Conservation (phyloP, 2,797 vertebrate genomes). For the Orientallactaga sibirica region DNA sequence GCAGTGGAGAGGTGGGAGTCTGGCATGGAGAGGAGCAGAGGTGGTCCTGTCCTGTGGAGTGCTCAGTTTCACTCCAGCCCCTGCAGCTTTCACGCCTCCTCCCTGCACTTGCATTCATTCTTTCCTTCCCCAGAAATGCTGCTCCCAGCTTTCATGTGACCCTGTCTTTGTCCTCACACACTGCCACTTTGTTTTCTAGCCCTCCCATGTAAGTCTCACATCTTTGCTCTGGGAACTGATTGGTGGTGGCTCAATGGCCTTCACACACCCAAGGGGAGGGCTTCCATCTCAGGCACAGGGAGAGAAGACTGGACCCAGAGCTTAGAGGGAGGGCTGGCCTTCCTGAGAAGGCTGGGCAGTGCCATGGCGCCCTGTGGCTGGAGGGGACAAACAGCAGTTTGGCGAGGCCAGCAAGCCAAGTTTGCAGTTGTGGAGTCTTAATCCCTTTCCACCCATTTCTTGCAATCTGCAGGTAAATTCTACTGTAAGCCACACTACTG, state of each 20-base stretch:
- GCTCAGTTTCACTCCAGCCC: slow-evolving; percentile 54
- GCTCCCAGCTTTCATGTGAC: slow-evolving; percentile 89
- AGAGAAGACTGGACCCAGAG: slow-evolving; percentile 72
- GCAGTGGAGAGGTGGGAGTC: no score
- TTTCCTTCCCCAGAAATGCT: slow-evolving; percentile 86
- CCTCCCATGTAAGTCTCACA: slow-evolving; percentile 80
- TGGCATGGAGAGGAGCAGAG: background rate
- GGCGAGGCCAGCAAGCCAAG: background rate
- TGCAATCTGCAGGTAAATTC: slow-evolving; percentile 94
- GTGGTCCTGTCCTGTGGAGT: slow-evolving; percentile 76
- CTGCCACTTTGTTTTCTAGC: slow-evolving; percentile 89
- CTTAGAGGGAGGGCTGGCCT: slow-evolving; percentile 62
- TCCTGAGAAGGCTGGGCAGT: background rate
- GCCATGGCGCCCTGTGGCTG: background rate
- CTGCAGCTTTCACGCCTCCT: slow-evolving; percentile 71
- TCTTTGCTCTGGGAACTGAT: slow-evolving; percentile 83
- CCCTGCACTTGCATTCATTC: slow-evolving; percentile 83
- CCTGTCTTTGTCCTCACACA: slow-evolving; percentile 90
- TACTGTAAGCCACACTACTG: slow-evolving; percentile 99
- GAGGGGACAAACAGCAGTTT: background rate
- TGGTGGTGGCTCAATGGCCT: slow-evolving; percentile 82
- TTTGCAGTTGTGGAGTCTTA: slow-evolving; percentile 25
- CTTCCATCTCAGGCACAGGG: slow-evolving; percentile 54
- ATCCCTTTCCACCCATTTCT: background rate
- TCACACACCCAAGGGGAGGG: slow-evolving; percentile 80